A percentile compares a stretch with the other conserved stretches of the same genome.
phyloP scores from a whole-genome alignment of 2,113 vertebrate species.

The Prinia subflava region DNA sequence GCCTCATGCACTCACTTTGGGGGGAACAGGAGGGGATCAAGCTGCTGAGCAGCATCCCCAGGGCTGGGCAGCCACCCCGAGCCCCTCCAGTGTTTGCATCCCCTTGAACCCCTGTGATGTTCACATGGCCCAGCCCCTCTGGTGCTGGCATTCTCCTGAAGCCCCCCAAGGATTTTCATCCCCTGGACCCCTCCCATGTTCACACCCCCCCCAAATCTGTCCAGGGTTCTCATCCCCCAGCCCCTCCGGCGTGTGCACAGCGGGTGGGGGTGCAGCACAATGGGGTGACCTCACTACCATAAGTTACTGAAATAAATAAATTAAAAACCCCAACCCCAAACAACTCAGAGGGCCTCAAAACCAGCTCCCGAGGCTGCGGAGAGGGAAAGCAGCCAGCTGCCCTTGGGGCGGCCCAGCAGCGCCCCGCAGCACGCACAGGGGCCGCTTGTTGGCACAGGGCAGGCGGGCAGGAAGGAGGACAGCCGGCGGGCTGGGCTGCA shows the following conservation, averaged over 20 bases:
- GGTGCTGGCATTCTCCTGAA: not conserved
- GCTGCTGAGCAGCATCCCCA: not conserved
- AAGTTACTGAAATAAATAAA: not conserved
- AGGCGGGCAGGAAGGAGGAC: not conserved
- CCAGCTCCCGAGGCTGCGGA: not conserved
- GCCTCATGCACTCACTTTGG: fast-evolving
- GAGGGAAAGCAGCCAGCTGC: not conserved
- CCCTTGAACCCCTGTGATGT: too few relatives aligned
- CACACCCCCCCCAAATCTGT: not conserved
- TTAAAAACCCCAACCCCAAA: not conserved
- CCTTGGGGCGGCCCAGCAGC: not conserved
- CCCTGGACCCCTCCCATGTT: too few relatives aligned
- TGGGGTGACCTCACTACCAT: fast-evolving
- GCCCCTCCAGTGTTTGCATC: not conserved
- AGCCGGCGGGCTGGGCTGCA: not conserved
- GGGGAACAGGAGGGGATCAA: not conserved
- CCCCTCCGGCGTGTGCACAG: not conserved
- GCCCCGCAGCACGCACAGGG: not conserved
- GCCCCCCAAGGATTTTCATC: too few relatives aligned
- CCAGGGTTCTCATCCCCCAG: not conserved
- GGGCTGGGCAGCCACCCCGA: not conserved
- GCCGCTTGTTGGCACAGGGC: not conserved
- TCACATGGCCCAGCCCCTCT: not conserved
- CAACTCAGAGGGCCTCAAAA: not conserved
- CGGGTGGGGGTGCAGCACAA: not conserved